A percentile compares a stretch with the other conserved stretches of the same genome.
phyloP scores from a whole-genome alignment of 1,140 invertebrate species.

The Cydia strobilella region DNA sequence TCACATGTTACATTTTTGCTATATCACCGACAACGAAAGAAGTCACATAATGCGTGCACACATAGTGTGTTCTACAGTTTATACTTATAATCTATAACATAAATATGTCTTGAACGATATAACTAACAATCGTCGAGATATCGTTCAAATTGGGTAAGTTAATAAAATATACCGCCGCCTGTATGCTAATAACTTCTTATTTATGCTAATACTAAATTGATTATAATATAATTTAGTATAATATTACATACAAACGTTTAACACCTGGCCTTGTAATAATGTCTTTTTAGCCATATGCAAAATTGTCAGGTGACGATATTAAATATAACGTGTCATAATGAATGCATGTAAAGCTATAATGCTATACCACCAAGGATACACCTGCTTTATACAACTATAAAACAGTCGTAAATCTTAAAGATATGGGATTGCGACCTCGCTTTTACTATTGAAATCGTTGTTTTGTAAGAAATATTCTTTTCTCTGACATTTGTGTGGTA shows the following conservation, averaged over 20 bases:
- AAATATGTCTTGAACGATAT: too few relatives aligned
- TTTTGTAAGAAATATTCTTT: background rate
- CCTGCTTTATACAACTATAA: conserved; percentile 1
- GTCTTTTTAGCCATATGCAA: conserved; percentile 9
- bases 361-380: conserved; percentile 7
- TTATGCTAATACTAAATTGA: conserved; percentile 4
- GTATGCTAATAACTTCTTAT: conserved; percentile 13
- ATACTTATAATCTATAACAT: too few relatives aligned
- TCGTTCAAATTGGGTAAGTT: conserved; percentile 9
- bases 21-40: too few relatives aligned
- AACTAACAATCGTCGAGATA: background rate
- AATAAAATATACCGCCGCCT: background rate
- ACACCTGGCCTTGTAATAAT: conserved; percentile 9
- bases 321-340: conserved; percentile 2
- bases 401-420: background rate
- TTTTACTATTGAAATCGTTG: background rate
- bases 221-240: conserved; percentile 14
- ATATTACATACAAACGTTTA: conserved; percentile 21
- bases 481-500: background rate
- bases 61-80: too few relatives aligned
- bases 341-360: conserved; percentile 2
- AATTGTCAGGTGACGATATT: conserved; percentile 18
- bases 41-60: too few relatives aligned
- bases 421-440: background rate
- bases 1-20: too few relatives aligned